These are phyloP conservation scores for Phylloscopus whistleri DNA, from an alignment of 2,113 vertebrate species.

Conservation along the genomic window DNA sequence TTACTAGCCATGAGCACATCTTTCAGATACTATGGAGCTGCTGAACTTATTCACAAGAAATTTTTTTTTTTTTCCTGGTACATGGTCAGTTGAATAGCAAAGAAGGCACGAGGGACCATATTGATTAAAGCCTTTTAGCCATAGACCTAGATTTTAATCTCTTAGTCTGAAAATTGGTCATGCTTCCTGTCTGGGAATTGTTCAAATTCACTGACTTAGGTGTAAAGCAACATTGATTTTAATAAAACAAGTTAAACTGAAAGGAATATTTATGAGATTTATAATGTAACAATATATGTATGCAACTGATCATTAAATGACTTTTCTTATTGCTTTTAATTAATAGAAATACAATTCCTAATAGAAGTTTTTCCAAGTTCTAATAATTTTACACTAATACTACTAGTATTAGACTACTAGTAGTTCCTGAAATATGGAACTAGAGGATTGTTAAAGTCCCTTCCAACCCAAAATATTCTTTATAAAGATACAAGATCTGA, in stretches of 20 bases:
- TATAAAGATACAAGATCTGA: background rate
- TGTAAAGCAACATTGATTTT: background rate
- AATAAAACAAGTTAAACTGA: background rate
- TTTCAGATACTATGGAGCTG: background rate
- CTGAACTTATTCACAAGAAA: background rate
- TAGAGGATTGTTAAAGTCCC: background rate
- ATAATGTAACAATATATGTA: background rate
- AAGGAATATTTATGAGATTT: background rate
- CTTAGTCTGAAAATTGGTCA: background rate
- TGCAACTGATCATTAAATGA: background rate
- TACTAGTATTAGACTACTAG: background rate
- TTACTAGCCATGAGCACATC: background rate
- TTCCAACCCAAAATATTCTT: background rate
- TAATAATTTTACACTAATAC: background rate
- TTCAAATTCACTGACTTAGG: background rate
- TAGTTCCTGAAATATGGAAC: background rate
- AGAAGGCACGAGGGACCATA: background rate
- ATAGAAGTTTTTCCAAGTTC: background rate
- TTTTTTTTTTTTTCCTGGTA: background rate
- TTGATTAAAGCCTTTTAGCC: background rate
- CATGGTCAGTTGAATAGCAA: background rate
- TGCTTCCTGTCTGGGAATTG: background rate
- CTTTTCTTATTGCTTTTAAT: background rate
- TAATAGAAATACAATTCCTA: background rate
- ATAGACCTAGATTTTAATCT: background rate